phyloP scores from a whole-genome alignment of 2,113 vertebrate species.

The Dromas ardeola region DNA sequence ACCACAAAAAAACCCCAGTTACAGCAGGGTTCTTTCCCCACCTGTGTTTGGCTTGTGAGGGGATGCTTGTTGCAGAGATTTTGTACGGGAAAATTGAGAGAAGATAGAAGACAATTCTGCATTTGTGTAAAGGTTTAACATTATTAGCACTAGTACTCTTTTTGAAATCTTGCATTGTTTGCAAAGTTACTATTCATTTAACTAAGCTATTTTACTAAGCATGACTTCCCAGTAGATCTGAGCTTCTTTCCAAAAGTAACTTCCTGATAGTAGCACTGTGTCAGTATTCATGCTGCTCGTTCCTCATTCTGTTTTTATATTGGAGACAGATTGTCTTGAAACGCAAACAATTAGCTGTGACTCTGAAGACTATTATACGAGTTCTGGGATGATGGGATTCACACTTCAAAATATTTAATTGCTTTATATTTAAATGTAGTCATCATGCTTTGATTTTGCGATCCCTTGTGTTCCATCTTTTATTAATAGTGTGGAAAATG shows the following conservation, averaged over 20 bases:
- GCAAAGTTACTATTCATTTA: neutral
- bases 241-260: neutral
- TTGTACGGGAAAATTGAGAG: neutral
- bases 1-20: neutral
- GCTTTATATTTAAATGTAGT: neutral
- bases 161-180: neutral
- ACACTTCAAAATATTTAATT: neutral
- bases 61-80: neutral
- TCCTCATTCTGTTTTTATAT: neutral
- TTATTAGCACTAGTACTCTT: neutral
- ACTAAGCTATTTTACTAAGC: neutral
- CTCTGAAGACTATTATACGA: neutral
- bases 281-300: neutral
- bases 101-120: neutral
- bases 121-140: neutral
- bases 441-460: neutral
- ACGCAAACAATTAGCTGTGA: neutral
- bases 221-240: neutral
- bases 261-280: neutral
- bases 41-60: neutral
- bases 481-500: neutral
- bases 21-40: neutral
- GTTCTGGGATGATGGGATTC: neutral
- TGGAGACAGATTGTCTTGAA: neutral
- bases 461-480: neutral